A percentile compares a stretch with the other conserved stretches of the same genome.
Conservation (phyloP, 2,113 vertebrate genomes). For the Chloropsis cyanopogon region DNA sequence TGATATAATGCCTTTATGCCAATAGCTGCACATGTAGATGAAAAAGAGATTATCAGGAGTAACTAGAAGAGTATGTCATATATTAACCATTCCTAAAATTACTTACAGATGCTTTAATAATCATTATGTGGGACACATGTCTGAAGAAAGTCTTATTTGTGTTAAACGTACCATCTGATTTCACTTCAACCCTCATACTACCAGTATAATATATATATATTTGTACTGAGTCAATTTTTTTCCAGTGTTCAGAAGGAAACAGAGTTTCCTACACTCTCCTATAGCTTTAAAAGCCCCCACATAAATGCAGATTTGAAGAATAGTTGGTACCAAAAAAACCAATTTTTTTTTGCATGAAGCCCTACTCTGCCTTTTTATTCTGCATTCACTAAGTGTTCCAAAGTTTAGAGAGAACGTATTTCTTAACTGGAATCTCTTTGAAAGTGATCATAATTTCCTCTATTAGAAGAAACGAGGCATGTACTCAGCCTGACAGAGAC, state of each 20-base stretch:
- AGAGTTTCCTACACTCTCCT: not conserved
- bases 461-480: not conserved
- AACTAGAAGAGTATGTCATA: not conserved
- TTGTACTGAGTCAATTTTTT: not conserved
- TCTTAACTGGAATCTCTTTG: not conserved
- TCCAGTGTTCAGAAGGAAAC: not conserved
- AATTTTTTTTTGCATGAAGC: not conserved
- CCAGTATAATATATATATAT: not conserved
- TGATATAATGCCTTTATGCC: not conserved
- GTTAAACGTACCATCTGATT: not conserved
- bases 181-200: not conserved
- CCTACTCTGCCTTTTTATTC: not conserved
- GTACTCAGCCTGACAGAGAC: not conserved
- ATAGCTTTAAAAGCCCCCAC: not conserved
- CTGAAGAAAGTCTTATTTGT: not conserved
- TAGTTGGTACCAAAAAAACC: not conserved
- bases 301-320: not conserved
- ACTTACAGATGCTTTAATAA: not conserved
- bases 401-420: not conserved
- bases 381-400: not conserved
- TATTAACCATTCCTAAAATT: not conserved
- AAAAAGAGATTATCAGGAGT: not conserved
- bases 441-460: not conserved
- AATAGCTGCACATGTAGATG: not conserved
- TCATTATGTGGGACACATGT: not conserved